Evolutionary conservation across 1,140 invertebrate species (phyloP).

Genomic region (Drosophila arizonae): DNA sequence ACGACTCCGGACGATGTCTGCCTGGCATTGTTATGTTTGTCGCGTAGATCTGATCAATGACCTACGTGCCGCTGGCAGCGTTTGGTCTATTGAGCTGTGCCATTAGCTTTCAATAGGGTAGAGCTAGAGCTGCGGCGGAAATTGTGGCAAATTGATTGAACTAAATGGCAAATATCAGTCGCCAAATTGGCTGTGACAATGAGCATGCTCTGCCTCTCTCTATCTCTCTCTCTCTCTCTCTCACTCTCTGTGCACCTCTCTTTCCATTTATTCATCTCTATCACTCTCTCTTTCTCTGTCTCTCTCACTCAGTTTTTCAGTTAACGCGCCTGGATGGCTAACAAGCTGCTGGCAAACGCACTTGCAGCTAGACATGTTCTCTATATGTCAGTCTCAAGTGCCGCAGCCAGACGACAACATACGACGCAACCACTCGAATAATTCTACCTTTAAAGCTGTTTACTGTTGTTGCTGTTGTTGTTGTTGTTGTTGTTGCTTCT

Average conservation of each 20-base stretch:
- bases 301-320: neutral
- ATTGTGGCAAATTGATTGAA: constrained; percentile 79
- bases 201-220: constrained; percentile 16
- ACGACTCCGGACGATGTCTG: neutral
- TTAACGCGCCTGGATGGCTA: constrained; percentile 36
- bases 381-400: constrained; percentile 75
- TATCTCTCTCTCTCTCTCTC: neutral
- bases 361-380: constrained; percentile 67
- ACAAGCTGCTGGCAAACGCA: constrained; percentile 55
- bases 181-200: constrained; percentile 74
- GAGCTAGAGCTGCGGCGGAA: constrained; percentile 41
- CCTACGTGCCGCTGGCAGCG: constrained; percentile 58
- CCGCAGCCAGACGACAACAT: constrained; percentile 60
- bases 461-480: constrained; percentile 34
- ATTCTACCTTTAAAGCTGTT: constrained; percentile 31
- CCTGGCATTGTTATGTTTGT: constrained; percentile 70
- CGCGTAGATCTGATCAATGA: constrained; percentile 80
- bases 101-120: constrained; percentile 72
- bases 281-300: too few relatives aligned
- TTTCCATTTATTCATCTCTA: neutral
- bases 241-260: neutral
- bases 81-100: constrained; percentile 54
- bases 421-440: constrained; percentile 38
- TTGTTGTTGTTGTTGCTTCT: constrained; percentile 30
- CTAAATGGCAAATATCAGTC: constrained; percentile 77